phyloP scores from a whole-genome alignment of 1,140 invertebrate species.

The Thrips palmi region DNA sequence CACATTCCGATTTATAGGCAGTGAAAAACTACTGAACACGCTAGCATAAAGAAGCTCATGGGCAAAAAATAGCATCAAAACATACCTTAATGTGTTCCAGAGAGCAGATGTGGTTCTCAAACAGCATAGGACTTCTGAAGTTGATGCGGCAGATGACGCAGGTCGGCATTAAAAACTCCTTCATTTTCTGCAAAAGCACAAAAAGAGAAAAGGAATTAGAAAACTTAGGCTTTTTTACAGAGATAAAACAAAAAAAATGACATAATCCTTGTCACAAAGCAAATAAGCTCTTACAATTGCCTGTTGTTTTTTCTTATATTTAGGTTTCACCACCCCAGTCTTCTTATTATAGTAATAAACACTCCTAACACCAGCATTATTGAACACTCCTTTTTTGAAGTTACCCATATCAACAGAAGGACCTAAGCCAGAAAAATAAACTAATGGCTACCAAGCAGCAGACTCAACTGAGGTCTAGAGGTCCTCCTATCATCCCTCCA shows the following conservation, averaged over 20 bases:
- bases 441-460: no score
- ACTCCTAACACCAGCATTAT: no score
- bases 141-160: constrained; percentile 49
- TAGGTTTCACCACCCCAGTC: no score
- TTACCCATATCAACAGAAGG: no score
- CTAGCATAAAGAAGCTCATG: constrained; percentile 4
- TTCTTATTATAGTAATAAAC: no score
- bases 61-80: constrained; percentile 8
- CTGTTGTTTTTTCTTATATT: no score
- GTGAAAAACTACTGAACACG: constrained; percentile 1
- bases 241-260: not conserved
- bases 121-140: constrained; percentile 62
- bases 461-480: no score
- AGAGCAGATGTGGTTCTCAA: constrained; percentile 60
- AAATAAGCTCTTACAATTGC: no score
- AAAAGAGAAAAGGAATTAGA: constrained; percentile 5
- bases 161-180: constrained; percentile 59
- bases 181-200: constrained; percentile 40
- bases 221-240: not conserved
- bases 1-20: constrained; percentile 5
- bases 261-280: no score
- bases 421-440: no score
- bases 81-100: constrained; percentile 57
- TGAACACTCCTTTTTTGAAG: no score
- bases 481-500: no score